Evolutionary conservation across 2,113 vertebrate species (phyloP).

Genomic region (Lepisosteus osseus): DNA sequence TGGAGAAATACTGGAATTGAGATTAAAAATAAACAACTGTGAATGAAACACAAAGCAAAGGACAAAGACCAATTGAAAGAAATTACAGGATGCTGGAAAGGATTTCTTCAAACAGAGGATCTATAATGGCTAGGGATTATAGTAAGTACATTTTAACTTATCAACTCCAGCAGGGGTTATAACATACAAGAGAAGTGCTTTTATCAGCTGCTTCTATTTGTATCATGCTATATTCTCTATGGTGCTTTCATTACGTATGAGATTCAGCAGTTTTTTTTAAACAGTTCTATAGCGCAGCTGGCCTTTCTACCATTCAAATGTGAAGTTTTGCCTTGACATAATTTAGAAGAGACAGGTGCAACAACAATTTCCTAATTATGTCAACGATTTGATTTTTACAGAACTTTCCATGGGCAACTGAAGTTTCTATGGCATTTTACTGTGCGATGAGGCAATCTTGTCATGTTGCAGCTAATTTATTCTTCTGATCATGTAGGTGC

Average conservation of each 20-base stretch:
- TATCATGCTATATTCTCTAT: background rate
- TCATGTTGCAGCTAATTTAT: no score
- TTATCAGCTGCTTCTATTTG: background rate
- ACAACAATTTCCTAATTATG: no score
- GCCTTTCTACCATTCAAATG: no score
- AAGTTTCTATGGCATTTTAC: no score
- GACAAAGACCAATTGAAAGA: slow-evolving; percentile 1
- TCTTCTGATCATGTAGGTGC: no score
- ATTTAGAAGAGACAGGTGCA: no score
- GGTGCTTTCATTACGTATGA: background rate
- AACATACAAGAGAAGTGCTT: background rate
- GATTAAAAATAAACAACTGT: background rate
- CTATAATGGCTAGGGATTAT: background rate
- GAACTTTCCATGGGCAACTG: no score
- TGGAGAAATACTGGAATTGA: background rate
- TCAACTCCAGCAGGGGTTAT: slow-evolving; percentile 1
- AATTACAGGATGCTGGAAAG: slow-evolving; percentile 7
- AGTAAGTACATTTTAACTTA: slow-evolving; percentile 12
- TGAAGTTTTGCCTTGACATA: no score
- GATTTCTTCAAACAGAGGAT: slow-evolving; percentile 3
- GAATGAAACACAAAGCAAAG: background rate
- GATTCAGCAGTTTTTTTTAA: no score
- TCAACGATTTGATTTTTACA: no score
- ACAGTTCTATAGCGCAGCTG: no score
- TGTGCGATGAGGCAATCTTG: no score